These are phyloP conservation scores for Calliopum simillimum DNA, from an alignment of 2,888 invertebrate species.

Conservation along the genomic window DNA sequence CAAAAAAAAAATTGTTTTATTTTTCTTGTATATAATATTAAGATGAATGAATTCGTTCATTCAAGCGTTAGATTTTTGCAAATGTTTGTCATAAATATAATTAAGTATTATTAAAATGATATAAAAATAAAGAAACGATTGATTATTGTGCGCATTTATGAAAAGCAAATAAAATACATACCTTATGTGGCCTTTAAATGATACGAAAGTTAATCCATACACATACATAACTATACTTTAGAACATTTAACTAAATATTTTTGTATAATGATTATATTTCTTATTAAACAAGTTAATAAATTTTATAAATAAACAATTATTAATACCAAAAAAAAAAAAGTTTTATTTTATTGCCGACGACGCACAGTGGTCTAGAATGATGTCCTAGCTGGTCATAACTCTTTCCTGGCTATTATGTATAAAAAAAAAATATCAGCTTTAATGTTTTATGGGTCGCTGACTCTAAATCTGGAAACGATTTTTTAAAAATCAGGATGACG, in stretches of 20 bases:
- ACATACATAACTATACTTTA: no score
- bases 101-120: slow-evolving; percentile 17
- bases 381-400: no score
- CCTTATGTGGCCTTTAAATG: not conserved
- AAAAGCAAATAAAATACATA: not conserved
- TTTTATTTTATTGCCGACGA: no score
- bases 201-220: not conserved
- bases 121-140: not conserved
- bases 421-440: no score
- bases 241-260: no score
- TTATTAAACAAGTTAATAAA: not conserved
- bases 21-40: slow-evolving; percentile 28
- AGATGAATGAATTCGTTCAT: not conserved
- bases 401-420: no score
- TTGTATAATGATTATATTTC: no score
- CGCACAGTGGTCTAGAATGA: no score
- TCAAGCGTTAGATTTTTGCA: not conserved
- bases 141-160: slow-evolving; percentile 10
- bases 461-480: no score
- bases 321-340: not conserved
- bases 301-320: slow-evolving; percentile 1
- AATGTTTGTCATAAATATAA: slow-evolving; percentile 16
- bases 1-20: slow-evolving; percentile 12
- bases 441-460: no score
- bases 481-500: no score